Conservation (phyloP, 2,797 vertebrate genomes). For the Huso huso region DNA sequence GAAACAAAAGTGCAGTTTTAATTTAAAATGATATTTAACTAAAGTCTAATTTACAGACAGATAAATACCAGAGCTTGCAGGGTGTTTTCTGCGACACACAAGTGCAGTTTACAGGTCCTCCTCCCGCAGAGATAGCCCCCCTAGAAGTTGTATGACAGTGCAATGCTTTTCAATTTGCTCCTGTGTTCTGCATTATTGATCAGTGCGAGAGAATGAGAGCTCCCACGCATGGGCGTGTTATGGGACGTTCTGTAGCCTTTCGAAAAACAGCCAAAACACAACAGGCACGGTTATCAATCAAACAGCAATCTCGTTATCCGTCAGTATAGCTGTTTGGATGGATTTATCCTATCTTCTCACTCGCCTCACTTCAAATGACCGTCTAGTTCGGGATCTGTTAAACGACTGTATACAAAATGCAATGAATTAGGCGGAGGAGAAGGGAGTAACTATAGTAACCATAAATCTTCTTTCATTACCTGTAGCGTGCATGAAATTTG, state of each 20-base stretch:
- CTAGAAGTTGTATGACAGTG: constrained; percentile 4
- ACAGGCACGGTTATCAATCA: constrained; percentile 20
- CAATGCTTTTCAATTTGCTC: constrained; percentile 1
- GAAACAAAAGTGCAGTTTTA: too few relatives aligned
- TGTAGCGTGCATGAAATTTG: not conserved
- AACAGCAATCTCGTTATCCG: constrained; percentile 15
- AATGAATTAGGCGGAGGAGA: constrained; percentile 20
- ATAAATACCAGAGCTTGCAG: too few relatives aligned
- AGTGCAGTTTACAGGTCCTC: not conserved
- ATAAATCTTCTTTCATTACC: constrained; percentile 12
- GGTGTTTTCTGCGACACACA: too few relatives aligned
- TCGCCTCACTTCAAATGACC: constrained; percentile 2
- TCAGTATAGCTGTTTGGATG: constrained; percentile 2
- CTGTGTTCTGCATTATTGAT: constrained; percentile 1
- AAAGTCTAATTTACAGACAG: too few relatives aligned
- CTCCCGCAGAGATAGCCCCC: not conserved
- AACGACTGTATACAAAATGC: constrained; percentile 9
- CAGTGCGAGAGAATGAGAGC: constrained; percentile 11
- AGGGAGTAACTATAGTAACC: constrained; percentile 15
- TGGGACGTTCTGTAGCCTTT: constrained; percentile 22
- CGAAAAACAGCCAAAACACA: constrained; percentile 16
- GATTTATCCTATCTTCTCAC: constrained; percentile 14
- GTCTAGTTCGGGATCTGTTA: not conserved
- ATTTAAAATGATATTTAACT: too few relatives aligned
- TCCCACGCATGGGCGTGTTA: constrained; percentile 17